Conservation (phyloP, 2,113 vertebrate genomes). For the Phalacrocorax brasilianus region DNA sequence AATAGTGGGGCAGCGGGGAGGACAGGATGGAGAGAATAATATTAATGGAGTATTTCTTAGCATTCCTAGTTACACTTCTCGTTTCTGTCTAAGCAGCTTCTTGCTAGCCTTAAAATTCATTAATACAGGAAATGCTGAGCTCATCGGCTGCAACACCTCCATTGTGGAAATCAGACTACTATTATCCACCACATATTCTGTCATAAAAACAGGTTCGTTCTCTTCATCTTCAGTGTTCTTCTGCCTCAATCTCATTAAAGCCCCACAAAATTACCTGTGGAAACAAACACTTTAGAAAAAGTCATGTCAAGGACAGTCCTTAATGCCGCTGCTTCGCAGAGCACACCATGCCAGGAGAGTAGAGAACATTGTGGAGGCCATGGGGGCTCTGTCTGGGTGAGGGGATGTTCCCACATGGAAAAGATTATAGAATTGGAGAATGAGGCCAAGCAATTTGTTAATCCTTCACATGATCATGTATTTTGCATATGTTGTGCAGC, state of each 20-base stretch:
- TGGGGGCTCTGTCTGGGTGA: not conserved
- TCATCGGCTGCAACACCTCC: conserved; percentile 5
- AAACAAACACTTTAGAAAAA: not conserved
- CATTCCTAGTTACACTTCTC: not conserved
- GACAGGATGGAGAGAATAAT: not conserved
- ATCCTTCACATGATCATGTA: not conserved
- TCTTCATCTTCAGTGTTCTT: not conserved
- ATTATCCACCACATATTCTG: not conserved
- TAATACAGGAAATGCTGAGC: not conserved
- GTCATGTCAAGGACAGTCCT: not conserved
- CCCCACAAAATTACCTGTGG: not conserved
- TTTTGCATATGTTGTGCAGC: conserved; percentile 38
- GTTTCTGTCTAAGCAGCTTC: not conserved
- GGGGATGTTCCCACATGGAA: conserved; percentile 19
- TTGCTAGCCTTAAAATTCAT: conserved; percentile 3
- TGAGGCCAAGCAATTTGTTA: conserved; percentile 8
- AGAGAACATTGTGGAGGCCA: not conserved
- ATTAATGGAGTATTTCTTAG: not conserved
- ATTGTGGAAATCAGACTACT: not conserved
- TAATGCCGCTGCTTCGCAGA: not conserved
- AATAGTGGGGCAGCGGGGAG: not conserved
- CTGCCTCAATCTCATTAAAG: not conserved
- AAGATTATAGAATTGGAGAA: not conserved
- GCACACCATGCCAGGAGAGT: not conserved
- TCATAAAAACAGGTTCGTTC: not conserved